phyloP scores from a whole-genome alignment of 1,140 invertebrate species.

The Thereuonema tuberculata region DNA sequence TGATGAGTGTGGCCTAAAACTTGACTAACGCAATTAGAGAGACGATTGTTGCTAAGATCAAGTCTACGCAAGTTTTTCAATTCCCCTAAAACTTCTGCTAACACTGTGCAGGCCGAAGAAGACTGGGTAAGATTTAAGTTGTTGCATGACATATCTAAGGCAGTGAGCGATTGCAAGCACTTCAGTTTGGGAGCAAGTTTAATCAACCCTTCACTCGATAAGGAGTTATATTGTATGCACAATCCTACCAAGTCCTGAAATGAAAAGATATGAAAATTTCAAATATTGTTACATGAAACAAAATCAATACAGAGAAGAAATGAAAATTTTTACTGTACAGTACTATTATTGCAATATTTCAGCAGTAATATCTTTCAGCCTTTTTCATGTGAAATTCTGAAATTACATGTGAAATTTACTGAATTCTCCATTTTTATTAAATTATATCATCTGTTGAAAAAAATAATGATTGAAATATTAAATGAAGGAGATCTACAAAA shows the following conservation, averaged over 20 bases:
- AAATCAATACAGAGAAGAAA: no score
- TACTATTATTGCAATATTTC: no score
- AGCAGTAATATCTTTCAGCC: no score
- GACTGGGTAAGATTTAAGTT: background rate
- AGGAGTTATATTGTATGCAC: slow-evolving; percentile 1
- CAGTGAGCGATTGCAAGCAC: background rate
- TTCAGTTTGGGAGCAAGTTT: background rate
- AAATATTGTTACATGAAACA: no score
- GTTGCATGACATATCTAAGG: slow-evolving; percentile 5
- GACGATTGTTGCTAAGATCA: slow-evolving; percentile 4
- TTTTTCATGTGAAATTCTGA: no score
- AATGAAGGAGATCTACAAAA: no score
- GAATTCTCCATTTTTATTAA: no score
- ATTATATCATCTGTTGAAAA: no score
- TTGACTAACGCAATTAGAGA: background rate
- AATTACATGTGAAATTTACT: no score
- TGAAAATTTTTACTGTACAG: no score
- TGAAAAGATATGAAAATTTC: slow-evolving; percentile 1
- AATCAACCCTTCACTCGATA: background rate
- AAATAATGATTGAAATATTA: no score
- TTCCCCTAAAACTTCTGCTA: background rate
- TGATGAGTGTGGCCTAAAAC: background rate
- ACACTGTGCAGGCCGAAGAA: background rate
- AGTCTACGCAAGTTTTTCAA: background rate
- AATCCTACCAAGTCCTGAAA: background rate